Conservation (phyloP, 2,888 invertebrate genomes). For the Allygus modestus region DNA sequence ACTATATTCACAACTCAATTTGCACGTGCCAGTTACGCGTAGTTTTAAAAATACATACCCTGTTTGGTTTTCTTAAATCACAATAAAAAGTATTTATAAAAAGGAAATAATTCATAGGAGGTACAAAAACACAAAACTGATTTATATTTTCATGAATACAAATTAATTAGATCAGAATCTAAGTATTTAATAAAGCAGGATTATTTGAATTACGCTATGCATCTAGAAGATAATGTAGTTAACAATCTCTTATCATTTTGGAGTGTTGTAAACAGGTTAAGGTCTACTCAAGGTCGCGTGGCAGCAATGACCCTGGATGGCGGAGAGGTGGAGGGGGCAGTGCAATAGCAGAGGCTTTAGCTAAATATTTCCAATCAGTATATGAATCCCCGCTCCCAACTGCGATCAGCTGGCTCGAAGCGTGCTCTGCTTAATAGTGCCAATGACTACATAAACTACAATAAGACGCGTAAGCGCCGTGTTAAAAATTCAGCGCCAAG, state of each 20-base stretch:
- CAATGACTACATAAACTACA: too few species aligned
- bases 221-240: not conserved
- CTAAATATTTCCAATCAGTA: conserved; percentile 11
- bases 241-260: not conserved
- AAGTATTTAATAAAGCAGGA: not conserved
- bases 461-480: too few species aligned
- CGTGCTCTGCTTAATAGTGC: not conserved
- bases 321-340: not conserved
- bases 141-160: conserved; percentile 1
- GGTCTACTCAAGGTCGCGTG: not conserved
- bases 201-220: not conserved
- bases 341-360: conserved; percentile 1
- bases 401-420: not conserved
- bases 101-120: not conserved
- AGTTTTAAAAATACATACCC: conserved; percentile 4
- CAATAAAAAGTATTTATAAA: not conserved
- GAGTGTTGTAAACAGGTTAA: not conserved
- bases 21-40: not conserved
- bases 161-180: not conserved
- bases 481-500: too few species aligned
- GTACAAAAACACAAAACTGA: not conserved
- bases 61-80: not conserved
- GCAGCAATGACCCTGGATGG: conserved; percentile 1
- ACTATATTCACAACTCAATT: not conserved
- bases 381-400: not conserved